phyloP scores from a whole-genome alignment of 2,888 invertebrate species.

The Rotaria macrura region DNA sequence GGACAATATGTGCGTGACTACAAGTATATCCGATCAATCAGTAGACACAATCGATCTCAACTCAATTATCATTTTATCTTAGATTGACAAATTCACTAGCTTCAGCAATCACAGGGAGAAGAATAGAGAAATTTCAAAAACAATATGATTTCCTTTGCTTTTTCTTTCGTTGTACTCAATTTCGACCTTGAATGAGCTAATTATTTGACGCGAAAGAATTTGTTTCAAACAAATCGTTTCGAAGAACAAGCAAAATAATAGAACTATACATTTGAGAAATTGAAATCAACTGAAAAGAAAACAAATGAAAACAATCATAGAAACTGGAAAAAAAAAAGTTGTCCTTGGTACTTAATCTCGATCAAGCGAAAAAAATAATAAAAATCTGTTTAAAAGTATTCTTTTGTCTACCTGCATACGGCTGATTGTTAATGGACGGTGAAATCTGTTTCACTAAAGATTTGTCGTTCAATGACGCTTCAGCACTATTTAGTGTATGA shows the following conservation, averaged over 20 bases:
- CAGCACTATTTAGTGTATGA: neutral
- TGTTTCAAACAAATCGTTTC: neutral
- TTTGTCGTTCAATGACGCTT: neutral
- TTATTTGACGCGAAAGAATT: neutral
- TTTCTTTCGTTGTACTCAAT: neutral
- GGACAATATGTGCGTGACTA: neutral
- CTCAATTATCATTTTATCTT: neutral
- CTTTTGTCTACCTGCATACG: neutral
- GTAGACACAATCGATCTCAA: neutral
- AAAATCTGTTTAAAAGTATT: neutral
- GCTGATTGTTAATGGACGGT: neutral
- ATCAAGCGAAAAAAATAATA: neutral
- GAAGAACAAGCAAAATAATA: neutral
- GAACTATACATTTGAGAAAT: neutral
- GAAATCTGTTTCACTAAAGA: neutral
- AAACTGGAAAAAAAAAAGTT: neutral
- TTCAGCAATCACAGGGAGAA: too few relatives aligned
- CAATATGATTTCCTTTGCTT: too few relatives aligned
- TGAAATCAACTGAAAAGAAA: neutral
- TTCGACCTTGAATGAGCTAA: neutral
- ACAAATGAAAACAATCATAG: neutral
- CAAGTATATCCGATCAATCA: neutral
- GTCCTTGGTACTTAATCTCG: neutral
- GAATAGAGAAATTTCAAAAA: too few relatives aligned
- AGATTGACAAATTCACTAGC: neutral